A percentile compares a stretch with the other conserved stretches of the same genome.
Evolutionary conservation across 2,113 vertebrate genomes (phyloP).

Genomic region (Pholis gunnellus): DNA sequence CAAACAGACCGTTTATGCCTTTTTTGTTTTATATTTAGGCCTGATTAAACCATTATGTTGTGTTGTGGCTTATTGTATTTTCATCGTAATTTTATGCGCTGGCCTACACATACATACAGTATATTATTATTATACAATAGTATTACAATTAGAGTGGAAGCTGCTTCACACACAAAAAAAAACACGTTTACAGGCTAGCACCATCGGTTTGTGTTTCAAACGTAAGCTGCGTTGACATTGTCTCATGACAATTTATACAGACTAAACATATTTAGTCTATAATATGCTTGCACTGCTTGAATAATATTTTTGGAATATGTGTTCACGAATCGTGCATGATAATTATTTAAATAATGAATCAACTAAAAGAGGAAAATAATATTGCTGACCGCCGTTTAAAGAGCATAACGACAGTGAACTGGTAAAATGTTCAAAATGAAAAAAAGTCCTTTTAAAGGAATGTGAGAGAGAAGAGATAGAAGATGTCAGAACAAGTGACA

Average conservation of each 20-base stretch:
- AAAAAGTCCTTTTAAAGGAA: not conserved
- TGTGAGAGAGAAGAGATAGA: not conserved
- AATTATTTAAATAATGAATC: not conserved
- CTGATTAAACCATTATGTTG: not conserved
- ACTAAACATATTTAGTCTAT: not conserved
- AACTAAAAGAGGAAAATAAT: not conserved
- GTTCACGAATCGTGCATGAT: not conserved
- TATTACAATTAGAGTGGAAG: not conserved
- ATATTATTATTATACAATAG: not conserved
- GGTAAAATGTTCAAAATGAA: not conserved
- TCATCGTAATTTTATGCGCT: not conserved
- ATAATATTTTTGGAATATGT: not conserved
- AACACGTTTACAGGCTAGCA: not conserved
- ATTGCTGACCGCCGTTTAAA: not conserved
- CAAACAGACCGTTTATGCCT: not conserved
- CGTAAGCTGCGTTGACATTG: not conserved
- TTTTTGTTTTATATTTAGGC: not conserved
- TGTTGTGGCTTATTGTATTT: not conserved
- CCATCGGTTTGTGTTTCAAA: not conserved
- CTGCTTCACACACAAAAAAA: not conserved
- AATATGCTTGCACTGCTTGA: not conserved
- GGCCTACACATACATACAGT: too few relatives aligned
- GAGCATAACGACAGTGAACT: not conserved
- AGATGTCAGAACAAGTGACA: not conserved
- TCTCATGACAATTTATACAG: not conserved